phyloP scores from a whole-genome alignment of 2,888 invertebrate genomes.

The Pristionchus arcanus region DNA sequence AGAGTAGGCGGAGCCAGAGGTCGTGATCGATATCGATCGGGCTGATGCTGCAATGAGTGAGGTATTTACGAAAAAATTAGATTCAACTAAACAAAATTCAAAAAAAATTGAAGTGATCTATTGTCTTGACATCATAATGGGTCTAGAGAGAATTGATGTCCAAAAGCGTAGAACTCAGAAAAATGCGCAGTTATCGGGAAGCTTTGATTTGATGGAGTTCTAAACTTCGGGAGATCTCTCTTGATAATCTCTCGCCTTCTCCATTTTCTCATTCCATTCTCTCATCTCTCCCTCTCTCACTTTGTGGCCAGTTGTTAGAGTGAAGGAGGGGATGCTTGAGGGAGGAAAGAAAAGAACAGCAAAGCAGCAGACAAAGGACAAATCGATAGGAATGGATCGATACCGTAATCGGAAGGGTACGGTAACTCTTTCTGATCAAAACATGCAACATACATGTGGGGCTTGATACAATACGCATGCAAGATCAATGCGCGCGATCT shows the following conservation, averaged over 20 bases:
- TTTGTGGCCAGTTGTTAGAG: constrained; percentile 31
- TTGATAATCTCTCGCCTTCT: constrained; percentile 3
- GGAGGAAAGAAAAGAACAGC: background rate
- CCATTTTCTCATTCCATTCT: background rate
- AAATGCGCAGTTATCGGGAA: background rate
- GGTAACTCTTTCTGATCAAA: background rate
- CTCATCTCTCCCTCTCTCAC: constrained; percentile 30
- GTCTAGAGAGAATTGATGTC: background rate
- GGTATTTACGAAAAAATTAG: background rate
- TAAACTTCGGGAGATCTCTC: constrained; percentile 6
- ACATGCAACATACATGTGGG: no score
- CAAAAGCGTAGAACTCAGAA: background rate
- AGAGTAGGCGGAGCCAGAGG: background rate
- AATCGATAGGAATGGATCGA: background rate
- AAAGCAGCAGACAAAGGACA: background rate
- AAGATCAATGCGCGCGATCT: no score
- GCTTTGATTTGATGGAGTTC: background rate
- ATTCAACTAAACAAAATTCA: background rate
- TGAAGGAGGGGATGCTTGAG: constrained; percentile 36
- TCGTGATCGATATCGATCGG: constrained; percentile 4
- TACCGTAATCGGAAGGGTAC: background rate
- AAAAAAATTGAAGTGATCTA: background rate
- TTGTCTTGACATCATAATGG: background rate
- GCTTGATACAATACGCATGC: no score
- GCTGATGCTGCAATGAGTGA: background rate